Conservation (phyloP, 2,888 invertebrate species). For the Catotricha subobsoleta region DNA sequence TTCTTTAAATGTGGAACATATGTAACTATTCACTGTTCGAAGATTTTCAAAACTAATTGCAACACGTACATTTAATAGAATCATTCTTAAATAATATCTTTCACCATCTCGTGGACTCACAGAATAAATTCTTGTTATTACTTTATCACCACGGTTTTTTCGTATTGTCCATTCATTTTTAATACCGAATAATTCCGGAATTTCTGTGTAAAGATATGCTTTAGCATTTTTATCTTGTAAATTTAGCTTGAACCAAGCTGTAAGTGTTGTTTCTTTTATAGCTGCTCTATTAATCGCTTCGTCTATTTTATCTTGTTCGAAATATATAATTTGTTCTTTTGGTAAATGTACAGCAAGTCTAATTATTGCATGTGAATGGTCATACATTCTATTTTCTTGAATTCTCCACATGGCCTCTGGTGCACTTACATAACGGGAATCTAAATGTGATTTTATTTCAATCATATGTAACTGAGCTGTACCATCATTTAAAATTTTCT, state of each 20-base stretch:
- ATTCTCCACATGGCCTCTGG: conserved; percentile 14
- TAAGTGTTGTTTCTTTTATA: conserved; percentile 16
- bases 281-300: conserved; percentile 14
- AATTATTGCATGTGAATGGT: conserved; percentile 12
- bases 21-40: conserved; percentile 22
- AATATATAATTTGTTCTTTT: conserved; percentile 18
- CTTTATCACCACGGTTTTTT: conserved; percentile 19
- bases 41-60: conserved; percentile 20
- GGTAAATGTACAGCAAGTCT: conserved; percentile 14
- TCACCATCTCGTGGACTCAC: conserved; percentile 20
- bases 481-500: too few species aligned
- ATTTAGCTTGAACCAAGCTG: conserved; percentile 21
- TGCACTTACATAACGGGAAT: conserved; percentile 17
- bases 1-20: conserved; percentile 19
- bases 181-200: too few species aligned
- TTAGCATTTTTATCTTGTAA: conserved; percentile 15
- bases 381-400: conserved; percentile 13
- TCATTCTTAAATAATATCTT: conserved; percentile 21
- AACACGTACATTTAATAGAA: conserved; percentile 20
- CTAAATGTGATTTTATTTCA: conserved; percentile 11
- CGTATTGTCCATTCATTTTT: conserved; percentile 18
- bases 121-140: conserved; percentile 19
- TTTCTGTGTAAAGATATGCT: conserved; percentile 20
- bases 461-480: conserved; percentile 10
- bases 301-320: conserved; percentile 17